These are phyloP conservation scores for Lasioglossum marginatum DNA, from an alignment of 2,888 invertebrate species.

Conservation along the genomic window DNA sequence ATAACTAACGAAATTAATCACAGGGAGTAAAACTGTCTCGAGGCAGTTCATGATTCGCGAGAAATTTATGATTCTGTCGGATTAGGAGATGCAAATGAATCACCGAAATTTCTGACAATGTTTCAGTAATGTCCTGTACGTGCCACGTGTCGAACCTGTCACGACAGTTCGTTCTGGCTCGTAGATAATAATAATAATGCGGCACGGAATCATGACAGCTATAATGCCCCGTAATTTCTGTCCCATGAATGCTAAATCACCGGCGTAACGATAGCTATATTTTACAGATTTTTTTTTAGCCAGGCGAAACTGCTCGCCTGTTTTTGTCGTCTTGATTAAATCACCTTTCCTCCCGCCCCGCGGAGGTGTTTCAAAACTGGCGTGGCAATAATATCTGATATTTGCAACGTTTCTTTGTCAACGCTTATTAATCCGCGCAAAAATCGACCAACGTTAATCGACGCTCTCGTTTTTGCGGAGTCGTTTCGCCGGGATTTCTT, in stretches of 20 bases:
- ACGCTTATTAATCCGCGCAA: conserved; percentile 18
- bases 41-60: not conserved
- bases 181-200: conserved; percentile 29
- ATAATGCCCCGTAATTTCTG: conserved; percentile 33
- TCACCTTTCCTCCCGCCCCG: not conserved
- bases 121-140: conserved; percentile 12
- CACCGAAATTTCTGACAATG: not conserved
- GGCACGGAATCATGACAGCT: conserved; percentile 8
- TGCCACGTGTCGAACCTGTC: conserved; percentile 20
- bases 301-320: conserved; percentile 4
- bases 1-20: conserved; percentile 1
- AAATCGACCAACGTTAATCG: conserved; percentile 21
- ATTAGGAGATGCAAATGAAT: conserved; percentile 2
- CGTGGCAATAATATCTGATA: not conserved
- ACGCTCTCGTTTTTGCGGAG: not conserved
- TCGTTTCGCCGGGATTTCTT: not conserved
- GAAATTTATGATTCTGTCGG: not conserved
- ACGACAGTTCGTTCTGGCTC: conserved; percentile 20
- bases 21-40: not conserved
- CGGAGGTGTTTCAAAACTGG: not conserved
- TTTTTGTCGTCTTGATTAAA: conserved; percentile 36
- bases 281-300: conserved; percentile 22
- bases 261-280: conserved; percentile 38
- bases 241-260: conserved; percentile 29
- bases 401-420: conserved; percentile 21